Evolutionary conservation across 2,113 vertebrate genomes (phyloP).

Genomic region (Neoarius graeffei): DNA sequence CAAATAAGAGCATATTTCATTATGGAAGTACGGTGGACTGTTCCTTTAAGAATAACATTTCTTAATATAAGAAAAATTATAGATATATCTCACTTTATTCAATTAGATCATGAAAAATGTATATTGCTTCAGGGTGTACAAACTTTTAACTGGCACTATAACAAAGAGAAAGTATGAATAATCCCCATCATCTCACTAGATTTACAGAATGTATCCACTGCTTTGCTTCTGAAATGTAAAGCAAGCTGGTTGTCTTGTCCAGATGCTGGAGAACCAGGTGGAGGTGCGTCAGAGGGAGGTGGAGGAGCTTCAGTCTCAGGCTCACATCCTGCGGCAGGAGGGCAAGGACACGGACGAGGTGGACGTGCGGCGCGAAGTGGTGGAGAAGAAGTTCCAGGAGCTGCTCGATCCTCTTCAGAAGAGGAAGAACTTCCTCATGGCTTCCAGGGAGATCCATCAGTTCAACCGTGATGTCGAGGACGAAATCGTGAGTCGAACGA

Average conservation of each 20-base stretch:
- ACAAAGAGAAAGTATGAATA: neutral
- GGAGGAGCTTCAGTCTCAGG: constrained; percentile 91
- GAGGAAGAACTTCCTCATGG: constrained; percentile 85
- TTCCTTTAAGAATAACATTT: neutral
- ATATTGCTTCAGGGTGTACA: neutral
- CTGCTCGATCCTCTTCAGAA: constrained; percentile 84
- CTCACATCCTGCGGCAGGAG: constrained; percentile 86
- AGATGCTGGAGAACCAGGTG: constrained; percentile 98
- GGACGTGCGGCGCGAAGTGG: constrained; percentile 81
- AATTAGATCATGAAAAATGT: neutral
- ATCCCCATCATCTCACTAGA: neutral
- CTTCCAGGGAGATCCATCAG: constrained; percentile 93
- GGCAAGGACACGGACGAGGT: constrained; percentile 91
- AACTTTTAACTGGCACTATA: neutral
- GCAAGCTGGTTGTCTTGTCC: neutral
- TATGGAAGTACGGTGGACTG: no score
- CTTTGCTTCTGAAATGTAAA: neutral
- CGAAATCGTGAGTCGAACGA: constrained; percentile 84
- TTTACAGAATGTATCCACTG: neutral
- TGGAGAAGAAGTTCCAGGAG: constrained; percentile 88
- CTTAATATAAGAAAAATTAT: neutral
- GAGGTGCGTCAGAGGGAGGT: constrained; percentile 94
- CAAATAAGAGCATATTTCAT: no score
- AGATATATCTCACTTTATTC: neutral
- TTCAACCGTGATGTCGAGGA: constrained; percentile 95